Conservation (phyloP, 2,113 vertebrate species). For the Meles meles region DNA sequence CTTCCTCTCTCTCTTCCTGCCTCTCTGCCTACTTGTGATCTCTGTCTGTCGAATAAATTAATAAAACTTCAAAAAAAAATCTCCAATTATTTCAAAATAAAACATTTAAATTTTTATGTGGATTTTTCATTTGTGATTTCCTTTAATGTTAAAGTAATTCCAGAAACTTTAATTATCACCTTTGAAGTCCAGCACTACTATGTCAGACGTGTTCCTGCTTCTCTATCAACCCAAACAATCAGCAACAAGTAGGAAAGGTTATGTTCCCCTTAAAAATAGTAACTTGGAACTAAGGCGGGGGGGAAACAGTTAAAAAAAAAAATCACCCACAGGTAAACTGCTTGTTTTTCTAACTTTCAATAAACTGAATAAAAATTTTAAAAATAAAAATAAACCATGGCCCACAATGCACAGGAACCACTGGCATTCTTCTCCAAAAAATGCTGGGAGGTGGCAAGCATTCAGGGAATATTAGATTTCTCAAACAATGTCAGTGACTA, state of each 20-base stretch:
- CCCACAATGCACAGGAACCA: background rate
- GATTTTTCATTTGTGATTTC: slow-evolving; percentile 30
- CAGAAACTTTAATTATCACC: background rate
- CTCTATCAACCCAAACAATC: background rate
- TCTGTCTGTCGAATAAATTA: too few relatives aligned
- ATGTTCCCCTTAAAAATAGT: background rate
- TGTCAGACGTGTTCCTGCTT: background rate
- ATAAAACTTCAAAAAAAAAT: background rate
- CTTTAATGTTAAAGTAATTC: background rate
- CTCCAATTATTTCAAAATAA: slow-evolving; percentile 31
- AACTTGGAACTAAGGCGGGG: background rate
- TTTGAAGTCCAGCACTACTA: background rate
- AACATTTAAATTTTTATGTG: slow-evolving; percentile 10
- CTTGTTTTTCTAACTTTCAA: background rate
- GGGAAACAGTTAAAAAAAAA: background rate
- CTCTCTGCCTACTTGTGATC: too few relatives aligned
- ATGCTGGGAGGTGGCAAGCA: background rate
- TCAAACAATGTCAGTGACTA: background rate
- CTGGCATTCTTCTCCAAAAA: background rate
- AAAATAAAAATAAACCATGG: background rate
- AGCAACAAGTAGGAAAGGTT: background rate
- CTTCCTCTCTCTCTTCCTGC: too few relatives aligned
- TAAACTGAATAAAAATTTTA: background rate
- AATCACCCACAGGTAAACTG: background rate
- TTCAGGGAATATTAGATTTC: background rate